Percentiles rank a stretch among this genome's conserved stretches.
Evolutionary conservation across 2,797 vertebrate species (phyloP).

Genomic region (Hafferia zeledoni): DNA sequence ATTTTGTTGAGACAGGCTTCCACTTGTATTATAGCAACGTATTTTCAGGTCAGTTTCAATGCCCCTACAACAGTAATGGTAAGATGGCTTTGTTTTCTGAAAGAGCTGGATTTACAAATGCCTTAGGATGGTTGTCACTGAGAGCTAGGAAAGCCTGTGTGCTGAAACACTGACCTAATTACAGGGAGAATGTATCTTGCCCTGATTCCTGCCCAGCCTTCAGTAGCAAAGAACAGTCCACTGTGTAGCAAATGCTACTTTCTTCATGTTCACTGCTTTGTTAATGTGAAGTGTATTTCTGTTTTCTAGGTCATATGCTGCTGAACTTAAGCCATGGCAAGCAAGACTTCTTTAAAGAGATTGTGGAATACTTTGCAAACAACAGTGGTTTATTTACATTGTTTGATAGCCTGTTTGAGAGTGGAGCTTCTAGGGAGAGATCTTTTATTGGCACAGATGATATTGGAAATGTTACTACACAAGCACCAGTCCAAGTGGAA

Average conservation of each 20-base stretch:
- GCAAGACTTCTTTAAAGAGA: constrained; percentile 85
- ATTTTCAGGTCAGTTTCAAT: not conserved
- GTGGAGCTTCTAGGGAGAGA: constrained; percentile 69
- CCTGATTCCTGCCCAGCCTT: not conserved
- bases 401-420: constrained; percentile 86
- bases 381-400: constrained; percentile 84
- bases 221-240: not conserved
- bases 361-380: constrained; percentile 93
- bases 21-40: not conserved
- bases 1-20: not conserved
- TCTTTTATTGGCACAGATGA: constrained; percentile 91
- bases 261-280: not conserved
- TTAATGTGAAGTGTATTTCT: not conserved
- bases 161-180: not conserved
- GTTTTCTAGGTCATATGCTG: constrained; percentile 89
- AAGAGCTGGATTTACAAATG: not conserved
- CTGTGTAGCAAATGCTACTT: not conserved
- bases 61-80: not conserved
- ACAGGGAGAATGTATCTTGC: not conserved
- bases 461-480: constrained; percentile 79
- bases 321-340: constrained; percentile 86
- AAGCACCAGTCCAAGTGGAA: constrained; percentile 81
- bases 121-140: not conserved
- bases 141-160: not conserved
- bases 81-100: not conserved